phyloP scores from a whole-genome alignment of 2,888 invertebrate genomes.

The Campoletis raptor region DNA sequence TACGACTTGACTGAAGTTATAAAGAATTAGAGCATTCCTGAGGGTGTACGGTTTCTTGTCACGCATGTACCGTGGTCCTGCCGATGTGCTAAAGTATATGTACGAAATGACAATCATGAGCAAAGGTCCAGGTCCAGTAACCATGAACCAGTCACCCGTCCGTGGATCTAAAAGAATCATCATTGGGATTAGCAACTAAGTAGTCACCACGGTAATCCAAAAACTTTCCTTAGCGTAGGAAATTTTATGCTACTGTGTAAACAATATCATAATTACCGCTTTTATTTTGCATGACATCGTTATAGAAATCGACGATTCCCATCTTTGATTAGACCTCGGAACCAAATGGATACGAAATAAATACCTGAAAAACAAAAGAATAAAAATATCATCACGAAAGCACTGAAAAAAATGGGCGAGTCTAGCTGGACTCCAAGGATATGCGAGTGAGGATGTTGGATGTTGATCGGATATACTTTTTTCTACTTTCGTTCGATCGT shows the following conservation, averaged over 20 bases:
- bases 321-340: conserved; percentile 70
- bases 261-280: conserved; percentile 75
- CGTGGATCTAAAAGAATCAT: conserved; percentile 87
- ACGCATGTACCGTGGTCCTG: conserved; percentile 95
- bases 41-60: conserved; percentile 93
- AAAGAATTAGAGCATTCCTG: conserved; percentile 91
- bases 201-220: not conserved
- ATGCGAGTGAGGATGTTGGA: not conserved
- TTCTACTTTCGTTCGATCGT: not conserved
- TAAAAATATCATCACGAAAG: not conserved
- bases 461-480: not conserved
- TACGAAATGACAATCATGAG: conserved; percentile 89
- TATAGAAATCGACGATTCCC: conserved; percentile 80
- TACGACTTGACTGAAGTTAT: conserved; percentile 95
- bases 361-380: conserved; percentile 65
- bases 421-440: not conserved
- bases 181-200: conserved; percentile 10
- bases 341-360: not conserved
- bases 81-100: conserved; percentile 89
- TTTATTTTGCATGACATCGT: conserved; percentile 79
- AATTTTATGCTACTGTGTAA: not conserved
- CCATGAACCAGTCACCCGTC: conserved; percentile 91
- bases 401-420: not conserved
- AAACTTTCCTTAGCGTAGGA: not conserved
- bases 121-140: conserved; percentile 89